These are phyloP conservation scores for Pagrus major DNA, from an alignment of 2,113 vertebrate genomes.

Conservation along the genomic window DNA sequence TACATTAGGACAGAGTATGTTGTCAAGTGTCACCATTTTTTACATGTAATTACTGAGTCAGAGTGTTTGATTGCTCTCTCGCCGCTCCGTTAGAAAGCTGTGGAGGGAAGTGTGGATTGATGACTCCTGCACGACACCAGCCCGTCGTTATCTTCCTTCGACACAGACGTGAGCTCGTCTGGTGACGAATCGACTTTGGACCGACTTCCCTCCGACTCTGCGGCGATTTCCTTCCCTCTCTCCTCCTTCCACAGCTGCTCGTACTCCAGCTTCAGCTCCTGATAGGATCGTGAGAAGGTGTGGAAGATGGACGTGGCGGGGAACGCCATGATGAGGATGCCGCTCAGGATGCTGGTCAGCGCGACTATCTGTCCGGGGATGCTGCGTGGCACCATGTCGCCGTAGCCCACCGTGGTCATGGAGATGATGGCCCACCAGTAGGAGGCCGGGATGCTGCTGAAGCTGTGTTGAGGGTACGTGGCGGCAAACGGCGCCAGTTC, in stretches of 20 bases:
- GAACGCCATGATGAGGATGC: slow-evolving; percentile 98
- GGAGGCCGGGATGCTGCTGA: slow-evolving; percentile 95
- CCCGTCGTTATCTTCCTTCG: background rate
- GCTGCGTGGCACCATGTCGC: slow-evolving; percentile 96
- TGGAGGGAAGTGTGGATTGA: slow-evolving; percentile 33
- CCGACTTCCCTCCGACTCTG: slow-evolving; percentile 33
- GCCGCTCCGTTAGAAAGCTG: slow-evolving; percentile 50
- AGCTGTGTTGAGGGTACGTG: slow-evolving; percentile 88
- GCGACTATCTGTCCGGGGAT: slow-evolving; percentile 95
- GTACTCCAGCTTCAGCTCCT: slow-evolving; percentile 91
- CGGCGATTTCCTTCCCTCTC: slow-evolving; percentile 57
- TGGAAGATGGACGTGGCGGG: slow-evolving; percentile 98
- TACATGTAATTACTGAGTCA: background rate
- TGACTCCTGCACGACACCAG: background rate
- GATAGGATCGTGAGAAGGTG: slow-evolving; percentile 94
- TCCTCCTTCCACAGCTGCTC: slow-evolving; percentile 86
- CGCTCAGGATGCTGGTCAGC: slow-evolving; percentile 95
- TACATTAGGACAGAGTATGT: background rate
- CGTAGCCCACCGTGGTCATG: slow-evolving; percentile 97
- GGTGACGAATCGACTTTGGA: background rate
- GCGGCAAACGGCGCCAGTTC: slow-evolving; percentile 82
- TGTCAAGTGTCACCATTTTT: background rate
- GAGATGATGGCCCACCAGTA: slow-evolving; percentile 99
- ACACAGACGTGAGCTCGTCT: background rate
- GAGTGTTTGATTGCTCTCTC: background rate